Conservation (phyloP, 2,888 invertebrate genomes). For the Ferdinandea cuprea region DNA sequence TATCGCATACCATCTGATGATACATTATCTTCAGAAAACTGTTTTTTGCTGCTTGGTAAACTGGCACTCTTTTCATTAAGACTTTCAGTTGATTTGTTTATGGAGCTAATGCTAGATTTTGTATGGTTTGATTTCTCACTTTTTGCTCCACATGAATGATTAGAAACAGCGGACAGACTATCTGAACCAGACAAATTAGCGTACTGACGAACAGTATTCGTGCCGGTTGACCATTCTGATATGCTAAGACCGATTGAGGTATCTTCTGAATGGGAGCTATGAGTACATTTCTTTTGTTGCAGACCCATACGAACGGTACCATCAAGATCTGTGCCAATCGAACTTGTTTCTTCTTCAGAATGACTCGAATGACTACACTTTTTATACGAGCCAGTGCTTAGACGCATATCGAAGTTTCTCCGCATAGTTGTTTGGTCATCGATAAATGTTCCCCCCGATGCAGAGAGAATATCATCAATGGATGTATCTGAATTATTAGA, state of each 20-base stretch:
- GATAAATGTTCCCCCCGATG: conserved; percentile 84
- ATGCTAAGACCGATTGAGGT: conserved; percentile 93
- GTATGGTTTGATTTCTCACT: conserved; percentile 86
- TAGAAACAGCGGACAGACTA: conserved; percentile 85
- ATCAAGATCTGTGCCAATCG: conserved; percentile 90
- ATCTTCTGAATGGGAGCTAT: conserved; percentile 93
- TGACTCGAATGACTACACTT: conserved; percentile 89
- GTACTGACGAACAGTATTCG: conserved; percentile 92
- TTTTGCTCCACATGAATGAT: conserved; percentile 85
- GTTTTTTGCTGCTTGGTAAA: conserved; percentile 80
- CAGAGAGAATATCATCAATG: conserved; percentile 86
- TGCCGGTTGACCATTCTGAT: conserved; percentile 94
- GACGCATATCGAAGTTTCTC: conserved; percentile 82
- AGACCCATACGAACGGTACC: conserved; percentile 92
- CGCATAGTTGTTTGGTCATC: conserved; percentile 85
- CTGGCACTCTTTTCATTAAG: conserved; percentile 82
- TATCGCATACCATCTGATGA: conserved; percentile 84
- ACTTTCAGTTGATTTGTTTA: conserved; percentile 85
- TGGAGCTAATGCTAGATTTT: conserved; percentile 85
- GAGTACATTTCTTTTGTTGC: conserved; percentile 91
- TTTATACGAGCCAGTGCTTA: conserved; percentile 85
- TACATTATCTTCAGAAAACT: conserved; percentile 82
- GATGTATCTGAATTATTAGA: conserved; percentile 87
- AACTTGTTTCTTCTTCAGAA: conserved; percentile 90
- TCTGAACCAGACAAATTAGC: conserved; percentile 89